These are phyloP conservation scores for Maccullochella peelii DNA, from an alignment of 2,113 vertebrate genomes.

Conservation along the genomic window DNA sequence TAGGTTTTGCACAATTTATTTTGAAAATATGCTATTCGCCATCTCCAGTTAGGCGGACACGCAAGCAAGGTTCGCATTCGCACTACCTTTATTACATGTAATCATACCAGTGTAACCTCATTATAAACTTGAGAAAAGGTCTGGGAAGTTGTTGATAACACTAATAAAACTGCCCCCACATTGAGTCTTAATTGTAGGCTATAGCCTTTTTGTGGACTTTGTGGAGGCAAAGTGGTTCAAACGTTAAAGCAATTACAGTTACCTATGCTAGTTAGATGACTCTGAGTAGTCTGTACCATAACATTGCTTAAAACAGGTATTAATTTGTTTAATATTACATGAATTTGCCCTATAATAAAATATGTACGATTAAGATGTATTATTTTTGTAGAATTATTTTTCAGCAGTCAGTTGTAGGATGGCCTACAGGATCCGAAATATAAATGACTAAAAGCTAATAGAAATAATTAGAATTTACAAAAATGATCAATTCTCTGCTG, in stretches of 20 bases:
- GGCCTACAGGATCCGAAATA: not conserved
- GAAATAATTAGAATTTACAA: not conserved
- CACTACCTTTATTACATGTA: not conserved
- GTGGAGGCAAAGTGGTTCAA: not conserved
- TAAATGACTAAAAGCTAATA: not conserved
- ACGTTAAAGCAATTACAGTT: not conserved
- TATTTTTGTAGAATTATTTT: not conserved
- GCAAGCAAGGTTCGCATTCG: not conserved
- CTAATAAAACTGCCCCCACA: not conserved
- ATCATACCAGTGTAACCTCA: not conserved
- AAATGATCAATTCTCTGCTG: not conserved
- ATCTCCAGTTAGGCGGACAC: not conserved
- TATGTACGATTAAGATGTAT: not conserved
- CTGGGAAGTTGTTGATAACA: not conserved
- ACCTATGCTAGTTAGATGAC: not conserved
- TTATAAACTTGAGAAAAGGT: not conserved
- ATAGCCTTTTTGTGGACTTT: no score
- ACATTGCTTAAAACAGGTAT: not conserved
- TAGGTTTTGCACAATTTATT: not conserved
- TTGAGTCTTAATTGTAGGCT: not conserved
- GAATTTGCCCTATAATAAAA: not conserved
- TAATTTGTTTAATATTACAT: not conserved
- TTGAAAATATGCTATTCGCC: constrained; percentile 1
- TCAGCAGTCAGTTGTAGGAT: not conserved
- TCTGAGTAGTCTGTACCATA: not conserved